Percentiles rank a stretch among this genome's conserved stretches.
These are phyloP conservation scores for Oncopodura yosiiana DNA, from an alignment of 1,140 invertebrate species.

Conservation along the genomic window DNA sequence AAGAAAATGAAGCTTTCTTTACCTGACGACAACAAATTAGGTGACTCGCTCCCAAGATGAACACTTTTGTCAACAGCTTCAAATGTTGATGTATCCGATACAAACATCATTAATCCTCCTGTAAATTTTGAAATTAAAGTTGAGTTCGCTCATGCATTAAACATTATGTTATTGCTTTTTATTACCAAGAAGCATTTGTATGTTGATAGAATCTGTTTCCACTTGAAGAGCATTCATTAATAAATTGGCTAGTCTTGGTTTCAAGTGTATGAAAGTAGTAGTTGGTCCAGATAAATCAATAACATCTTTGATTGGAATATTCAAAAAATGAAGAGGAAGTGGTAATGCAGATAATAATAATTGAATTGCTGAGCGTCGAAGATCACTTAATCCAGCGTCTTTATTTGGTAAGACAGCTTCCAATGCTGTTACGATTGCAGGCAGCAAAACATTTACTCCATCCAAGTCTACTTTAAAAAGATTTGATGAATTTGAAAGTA, in stretches of 20 bases:
- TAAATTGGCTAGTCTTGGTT: constrained; percentile 70
- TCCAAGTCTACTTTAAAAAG: constrained; percentile 81
- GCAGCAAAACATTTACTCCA: constrained; percentile 82
- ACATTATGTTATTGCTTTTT: constrained; percentile 14
- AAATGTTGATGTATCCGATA: constrained; percentile 68
- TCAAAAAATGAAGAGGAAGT: constrained; percentile 82
- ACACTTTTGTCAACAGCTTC: constrained; percentile 58
- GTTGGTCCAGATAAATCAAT: constrained; percentile 35
- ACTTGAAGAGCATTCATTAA: constrained; percentile 75
- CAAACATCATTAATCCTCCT: constrained; percentile 61
- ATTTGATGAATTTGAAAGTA: constrained; percentile 68
- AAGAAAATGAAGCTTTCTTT: constrained; percentile 33
- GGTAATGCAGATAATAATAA: constrained; percentile 77
- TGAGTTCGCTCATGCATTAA: neutral
- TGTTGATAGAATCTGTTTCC: constrained; percentile 76
- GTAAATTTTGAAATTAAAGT: constrained; percentile 9
- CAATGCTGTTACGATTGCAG: constrained; percentile 75
- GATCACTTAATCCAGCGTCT: constrained; percentile 54
- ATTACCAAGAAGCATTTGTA: constrained; percentile 75
- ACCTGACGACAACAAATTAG: constrained; percentile 64
- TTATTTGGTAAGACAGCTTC: constrained; percentile 76
- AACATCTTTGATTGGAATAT: constrained; percentile 60
- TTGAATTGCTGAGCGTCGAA: constrained; percentile 81
- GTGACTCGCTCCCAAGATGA: constrained; percentile 46
- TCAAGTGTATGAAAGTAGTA: constrained; percentile 66